Evolutionary conservation across 2,888 invertebrate species (phyloP), one percentile per base, ranked within the genome.

Genomic region (Drosophila flavopinicola): DNA sequence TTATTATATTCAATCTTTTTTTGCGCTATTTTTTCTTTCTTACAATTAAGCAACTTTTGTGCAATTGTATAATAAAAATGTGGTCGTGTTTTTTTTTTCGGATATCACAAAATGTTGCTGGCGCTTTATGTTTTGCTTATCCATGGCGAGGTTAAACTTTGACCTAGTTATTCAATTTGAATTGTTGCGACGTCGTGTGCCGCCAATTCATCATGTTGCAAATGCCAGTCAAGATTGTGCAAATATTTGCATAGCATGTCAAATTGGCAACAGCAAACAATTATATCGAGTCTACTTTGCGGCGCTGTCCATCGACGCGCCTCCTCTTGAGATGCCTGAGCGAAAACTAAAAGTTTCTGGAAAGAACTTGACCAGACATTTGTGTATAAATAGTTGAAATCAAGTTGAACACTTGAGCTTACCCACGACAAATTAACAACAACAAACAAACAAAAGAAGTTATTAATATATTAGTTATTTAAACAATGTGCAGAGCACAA

Each of bases 1-100:
- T 59, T 63, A 51, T 57, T 56, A 61, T 57, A 27, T 49, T 48
- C 10, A 29, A 48, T 54, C 45, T 41, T 49, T 49, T 41, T 49
- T 57, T 37, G 29, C 10, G 35, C 0, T 32, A 38, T 35, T 37
- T 61, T 58, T 52, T n/a, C 47, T 75, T 75, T 70, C 58, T 53
- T 56, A 53, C 47, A 75, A 66, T 67, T 75, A 67, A 76, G 67
- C 64, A 76, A 76, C 45, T 65, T 72, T 72, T 73, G 77, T 75
- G 77, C 77, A 75, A 75, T 75, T 74, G 74, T 58, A 74, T 51
- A 60, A 70, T 63, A 37, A 44, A 51, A 30, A 33, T 73, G 54
- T 54, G 60, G 48, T 57, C 44, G 56, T 56, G 27, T 42, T 27
- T 41, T 17, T 42, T 15, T 17, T 42, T 52, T 56, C 49, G 33